Evolutionary conservation across 2,888 invertebrate genomes (phyloP), one percentile per base, ranked within the genome.

Genomic region (Aspidiotus rigidus): DNA sequence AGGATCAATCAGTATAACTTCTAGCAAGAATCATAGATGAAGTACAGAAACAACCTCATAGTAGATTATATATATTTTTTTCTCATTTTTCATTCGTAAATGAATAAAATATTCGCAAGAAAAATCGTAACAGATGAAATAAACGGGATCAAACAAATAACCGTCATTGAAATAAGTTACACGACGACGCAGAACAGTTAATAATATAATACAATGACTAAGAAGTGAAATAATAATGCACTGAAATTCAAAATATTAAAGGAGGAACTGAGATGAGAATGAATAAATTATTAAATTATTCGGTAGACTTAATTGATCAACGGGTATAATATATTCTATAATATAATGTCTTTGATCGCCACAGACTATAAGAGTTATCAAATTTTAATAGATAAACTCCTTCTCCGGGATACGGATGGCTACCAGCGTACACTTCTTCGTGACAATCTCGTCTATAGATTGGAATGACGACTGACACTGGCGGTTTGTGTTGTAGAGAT

Each of bases 321-420:
- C 90, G 88, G 64, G 93, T 96, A 79, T 99, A 99, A 79, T 96
- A 99, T 64, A 99, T 96, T 80, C 98, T 86, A 80, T 99, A 99
- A 80, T 98, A 99, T 69, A 99, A 85, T 60, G 95, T 96, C 85
- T 99, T 99, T 74, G 96, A 96, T 76, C 99, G 86, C 98, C 98
- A 99, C 74, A 99, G 83, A 69, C 96, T 97, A 79, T 97, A 99
- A 0, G 97, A 94, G 81, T 99, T 99, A 81, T 99, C 99, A 80
- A 99, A 99, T 81, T 99, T 99, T 56, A 99, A 83, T 77, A 98
- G 82, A 80, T 99, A 99, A 54, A 97, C 93, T 16, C 99, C 99
- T 80, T 93, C 89, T 3, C 96, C 97, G 1, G 98, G 98, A 80
- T 98, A 98, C 64, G 87, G 85, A 79, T 99, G 99, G 71, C 92